A percentile compares a stretch with the other conserved stretches of the same genome.
Evolutionary conservation across 2,888 invertebrate species (phyloP).

Genomic region (Pycnomerus fuliginosus): DNA sequence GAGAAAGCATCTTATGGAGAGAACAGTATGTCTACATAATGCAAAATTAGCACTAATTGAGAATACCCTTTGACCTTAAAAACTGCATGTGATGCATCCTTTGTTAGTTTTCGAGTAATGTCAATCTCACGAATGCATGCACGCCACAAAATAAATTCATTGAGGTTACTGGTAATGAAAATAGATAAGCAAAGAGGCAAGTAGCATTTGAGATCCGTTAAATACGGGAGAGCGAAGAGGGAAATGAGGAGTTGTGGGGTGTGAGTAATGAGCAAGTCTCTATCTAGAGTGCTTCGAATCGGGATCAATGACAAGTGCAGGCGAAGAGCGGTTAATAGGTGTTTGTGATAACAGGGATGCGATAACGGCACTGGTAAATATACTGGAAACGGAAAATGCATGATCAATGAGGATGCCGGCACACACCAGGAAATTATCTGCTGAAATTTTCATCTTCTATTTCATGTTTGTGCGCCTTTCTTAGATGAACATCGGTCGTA

Average conservation of each 20-base stretch:
- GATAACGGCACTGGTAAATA: conserved; percentile 52
- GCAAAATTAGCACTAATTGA: too few species aligned
- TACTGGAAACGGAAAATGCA: conserved; percentile 55
- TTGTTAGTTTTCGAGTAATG: too few species aligned
- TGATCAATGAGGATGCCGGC: conserved; percentile 52
- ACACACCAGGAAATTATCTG: conserved; percentile 49
- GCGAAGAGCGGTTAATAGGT: conserved; percentile 50
- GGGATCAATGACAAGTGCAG: conserved; percentile 55
- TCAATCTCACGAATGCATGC: too few species aligned
- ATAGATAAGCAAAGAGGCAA: conserved; percentile 45
- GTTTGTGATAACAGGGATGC: conserved; percentile 52
- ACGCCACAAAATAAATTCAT: too few species aligned
- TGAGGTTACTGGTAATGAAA: too few species aligned
- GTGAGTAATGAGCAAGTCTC: conserved; percentile 54
- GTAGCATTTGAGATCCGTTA: conserved; percentile 40
- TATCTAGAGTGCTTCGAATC: conserved; percentile 47
- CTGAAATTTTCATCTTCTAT: conserved; percentile 44
- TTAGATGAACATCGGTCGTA: conserved; percentile 27
- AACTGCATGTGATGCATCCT: too few species aligned
- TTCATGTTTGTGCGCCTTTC: conserved; percentile 40
- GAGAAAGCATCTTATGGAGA: too few species aligned
- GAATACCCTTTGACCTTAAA: too few species aligned
- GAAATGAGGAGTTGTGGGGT: conserved; percentile 47
- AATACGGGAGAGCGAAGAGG: conserved; percentile 42
- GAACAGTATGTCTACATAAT: too few species aligned